These are phyloP conservation scores for Troides oblongomaculatus DNA, from an alignment of 2,888 invertebrate genomes.

Conservation along the genomic window DNA sequence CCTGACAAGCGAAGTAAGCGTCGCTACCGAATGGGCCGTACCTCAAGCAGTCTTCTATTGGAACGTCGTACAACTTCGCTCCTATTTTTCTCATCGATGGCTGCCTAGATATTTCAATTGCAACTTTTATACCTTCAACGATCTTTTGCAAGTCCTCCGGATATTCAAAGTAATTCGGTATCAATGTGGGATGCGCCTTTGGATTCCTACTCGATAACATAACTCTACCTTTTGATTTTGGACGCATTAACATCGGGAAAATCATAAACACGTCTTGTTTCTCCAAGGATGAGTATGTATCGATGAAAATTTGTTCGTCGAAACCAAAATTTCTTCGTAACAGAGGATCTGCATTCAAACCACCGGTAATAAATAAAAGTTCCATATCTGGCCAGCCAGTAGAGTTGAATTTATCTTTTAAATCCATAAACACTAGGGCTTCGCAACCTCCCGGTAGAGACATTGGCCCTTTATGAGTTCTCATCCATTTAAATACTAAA, in stretches of 20 bases:
- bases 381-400: constrained; percentile 84
- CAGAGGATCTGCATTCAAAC: constrained; percentile 71
- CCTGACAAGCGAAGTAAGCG: constrained; percentile 84
- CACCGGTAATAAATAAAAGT: constrained; percentile 80
- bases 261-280: constrained; percentile 73
- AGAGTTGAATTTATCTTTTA: constrained; percentile 76
- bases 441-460: constrained; percentile 84
- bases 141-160: constrained; percentile 82
- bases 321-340: constrained; percentile 78
- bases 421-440: constrained; percentile 82
- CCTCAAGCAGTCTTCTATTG: constrained; percentile 80
- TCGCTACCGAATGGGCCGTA: constrained; percentile 81
- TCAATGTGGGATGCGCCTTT: constrained; percentile 84
- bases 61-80: constrained; percentile 79
- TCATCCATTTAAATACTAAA: constrained; percentile 76
- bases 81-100: constrained; percentile 80
- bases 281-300: constrained; percentile 64
- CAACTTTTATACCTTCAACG: constrained; percentile 82
- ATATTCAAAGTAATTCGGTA: constrained; percentile 88
- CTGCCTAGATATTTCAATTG: constrained; percentile 79
- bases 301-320: constrained; percentile 62
- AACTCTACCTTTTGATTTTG: constrained; percentile 85
- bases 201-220: constrained; percentile 86
- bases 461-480: constrained; percentile 76
- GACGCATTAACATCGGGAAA: constrained; percentile 86